Base-by-base conservation (phyloP, 2,113 vertebrate genomes). In the Hyaena hyaena region DNA sequence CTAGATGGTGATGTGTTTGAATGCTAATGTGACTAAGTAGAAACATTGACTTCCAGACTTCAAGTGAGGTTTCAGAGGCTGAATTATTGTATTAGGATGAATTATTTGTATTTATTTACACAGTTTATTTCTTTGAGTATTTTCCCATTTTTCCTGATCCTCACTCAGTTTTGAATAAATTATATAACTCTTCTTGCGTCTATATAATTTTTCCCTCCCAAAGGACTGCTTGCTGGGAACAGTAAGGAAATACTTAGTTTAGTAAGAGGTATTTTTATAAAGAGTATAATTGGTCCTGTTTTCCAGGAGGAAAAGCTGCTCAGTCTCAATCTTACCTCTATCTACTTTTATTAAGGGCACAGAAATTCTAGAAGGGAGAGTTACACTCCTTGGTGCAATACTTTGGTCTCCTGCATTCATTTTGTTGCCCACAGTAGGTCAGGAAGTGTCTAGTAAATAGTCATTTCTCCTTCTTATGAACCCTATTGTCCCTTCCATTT, bases 301-400 rank as follows among this genome's bases (percentile, higher is more conserved):
- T 96, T 91, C 66, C 31, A 95, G 53, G 69, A 88, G 82, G 92
- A 89, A 63, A 96, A 92, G 26, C 24, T 92, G 43, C 19, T 87
- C 24, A 80, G 5, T 23, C 17, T 55, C 5, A 86, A 11, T 53
- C 2, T n/a, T 35, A 19, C 19, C 4, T 89, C 28, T 23, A 39
- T 68, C 24, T 89, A 12, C 35, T 84, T 86, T 93, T 83, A 73
- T 21, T 14, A 63, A 71, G 14, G 73, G 33, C 61, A 15, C 16
- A 45, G 63, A 73, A 28, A 17, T 88, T 93, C 77, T 93, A 43
- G 43, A 66, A 82, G 63, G 50, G 58, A 84, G 48, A 12, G 2
- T 48, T 17, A 17, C 3, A 71, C 26, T 81, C 5, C 16, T 63
- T 76, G 66, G 26, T 90, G 1, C 2, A 69, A 10, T 28, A 63